Evolutionary conservation across 37 sponge, comb jelly and placozoan species (phyloP).

Genomic region (Ianthella basta): DNA sequence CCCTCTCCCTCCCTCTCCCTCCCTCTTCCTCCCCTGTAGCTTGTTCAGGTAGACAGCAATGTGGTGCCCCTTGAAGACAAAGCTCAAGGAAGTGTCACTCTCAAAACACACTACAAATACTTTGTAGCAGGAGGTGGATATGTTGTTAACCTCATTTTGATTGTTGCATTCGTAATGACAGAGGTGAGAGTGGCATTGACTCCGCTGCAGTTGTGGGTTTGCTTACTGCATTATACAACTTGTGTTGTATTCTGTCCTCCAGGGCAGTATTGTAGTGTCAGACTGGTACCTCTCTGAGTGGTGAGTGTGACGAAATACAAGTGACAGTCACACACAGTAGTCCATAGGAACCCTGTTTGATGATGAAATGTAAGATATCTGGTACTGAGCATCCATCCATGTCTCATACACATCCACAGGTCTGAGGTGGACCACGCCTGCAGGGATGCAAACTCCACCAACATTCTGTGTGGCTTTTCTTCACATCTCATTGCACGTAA

Average conservation of each 20-base stretch:
- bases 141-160: conserved; percentile 2
- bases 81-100: conserved; percentile 27
- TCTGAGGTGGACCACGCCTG: not conserved
- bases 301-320: conserved; percentile 32
- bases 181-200: conserved; percentile 44
- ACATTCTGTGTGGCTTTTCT: not conserved
- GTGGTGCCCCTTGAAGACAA: conserved; percentile 38
- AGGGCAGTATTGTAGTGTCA: conserved; percentile 50
- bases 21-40: not conserved
- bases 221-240: not conserved
- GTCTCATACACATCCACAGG: not conserved
- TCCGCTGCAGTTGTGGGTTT: not conserved
- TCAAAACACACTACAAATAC: conserved; percentile 29
- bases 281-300: conserved; percentile 83
- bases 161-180: conserved; percentile 43
- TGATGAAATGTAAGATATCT: not conserved
- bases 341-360: not conserved
- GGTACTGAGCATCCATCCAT: too few species aligned
- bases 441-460: not conserved
- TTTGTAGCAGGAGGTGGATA: conserved; percentile 17
- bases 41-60: not conserved
- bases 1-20: not conserved
- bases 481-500: not conserved
- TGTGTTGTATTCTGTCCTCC: not conserved
- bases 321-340: not conserved